Evolutionary conservation across 2,797 vertebrate genomes (phyloP), one percentile per base, ranked within the genome.

Genomic region (Sibirionetta formosa): DNA sequence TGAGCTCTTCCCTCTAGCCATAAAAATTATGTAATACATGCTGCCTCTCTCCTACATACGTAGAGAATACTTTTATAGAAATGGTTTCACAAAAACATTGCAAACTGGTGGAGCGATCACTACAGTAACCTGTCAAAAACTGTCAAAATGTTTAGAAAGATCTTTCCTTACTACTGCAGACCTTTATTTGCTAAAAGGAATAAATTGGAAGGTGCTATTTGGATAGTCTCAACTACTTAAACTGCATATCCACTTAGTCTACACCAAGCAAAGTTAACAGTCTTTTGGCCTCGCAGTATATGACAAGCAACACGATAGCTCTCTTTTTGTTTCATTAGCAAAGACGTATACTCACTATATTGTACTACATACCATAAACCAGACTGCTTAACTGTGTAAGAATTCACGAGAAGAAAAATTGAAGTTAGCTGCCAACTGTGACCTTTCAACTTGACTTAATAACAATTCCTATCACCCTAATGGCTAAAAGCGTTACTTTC

Each of bases 101-200:
- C 65, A 72, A 82, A 93, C 65, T 86, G 77, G 85, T 76, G 53
- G 65, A 95, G 69, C 54, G 88, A 91, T 65, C 90, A 82, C 85
- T 79, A 29, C 90, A 86, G 83, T 76, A 96, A 82, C 86, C 91
- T 72, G 92, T 84, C 95, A 93, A 93, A 90, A 91, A 86, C 50
- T 82, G 89, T 91, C 95, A 96, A 75, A 96, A 93, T 68, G 82
- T 95, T 95, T 90, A 76, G 63, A 90, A 90, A 93, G 29, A 90
- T 65, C 66, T 75, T 83, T 63, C 72, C 36, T 81, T 86, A 68
- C 40, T 81, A 61, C 15, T 38, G 16, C 57, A 90, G 82, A 94
- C 90, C 94, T 95, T 87, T 93, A 88, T 51, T 72, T 86, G 87
- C 79, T 69, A 65, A 57, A 70, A 72, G 46, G 57, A 88, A 69